A percentile compares a stretch with the other conserved stretches of the same genome.
phyloP scores from a whole-genome alignment of 2,113 vertebrate species.

The Porphyrio hochstetteri region DNA sequence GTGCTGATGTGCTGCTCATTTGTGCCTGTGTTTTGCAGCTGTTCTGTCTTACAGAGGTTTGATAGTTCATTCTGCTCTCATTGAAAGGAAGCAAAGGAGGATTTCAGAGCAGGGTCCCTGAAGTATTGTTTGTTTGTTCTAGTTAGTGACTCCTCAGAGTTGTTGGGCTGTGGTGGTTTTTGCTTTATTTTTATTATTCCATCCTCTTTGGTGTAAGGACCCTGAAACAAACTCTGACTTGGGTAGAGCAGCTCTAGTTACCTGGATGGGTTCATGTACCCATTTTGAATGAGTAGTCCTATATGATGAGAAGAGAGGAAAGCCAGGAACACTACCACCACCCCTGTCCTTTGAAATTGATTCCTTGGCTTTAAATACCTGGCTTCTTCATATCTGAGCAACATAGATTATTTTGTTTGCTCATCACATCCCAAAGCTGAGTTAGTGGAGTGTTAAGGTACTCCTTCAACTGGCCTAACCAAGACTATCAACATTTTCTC shows the following conservation, averaged over 20 bases:
- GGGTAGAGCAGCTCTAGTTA: background rate
- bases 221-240: background rate
- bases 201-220: background rate
- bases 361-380: background rate
- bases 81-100: background rate
- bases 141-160: background rate
- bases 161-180: background rate
- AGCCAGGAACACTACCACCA: background rate
- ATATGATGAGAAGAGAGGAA: background rate
- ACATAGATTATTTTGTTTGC: background rate
- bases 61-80: background rate
- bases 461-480: background rate
- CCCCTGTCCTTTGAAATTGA: background rate
- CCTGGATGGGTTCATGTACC: background rate
- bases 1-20: conserved; percentile 65
- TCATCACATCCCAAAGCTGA: accelerated
- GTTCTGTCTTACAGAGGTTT: background rate
- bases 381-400: background rate
- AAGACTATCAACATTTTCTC: background rate
- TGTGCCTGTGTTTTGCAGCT: conserved; percentile 62
- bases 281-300: background rate
- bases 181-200: background rate
- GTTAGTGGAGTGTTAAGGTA: background rate
- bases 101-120: background rate
- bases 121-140: background rate